Evolutionary conservation across 2,888 invertebrate genomes (phyloP).

Genomic region (Temnothorax unifasciatus): DNA sequence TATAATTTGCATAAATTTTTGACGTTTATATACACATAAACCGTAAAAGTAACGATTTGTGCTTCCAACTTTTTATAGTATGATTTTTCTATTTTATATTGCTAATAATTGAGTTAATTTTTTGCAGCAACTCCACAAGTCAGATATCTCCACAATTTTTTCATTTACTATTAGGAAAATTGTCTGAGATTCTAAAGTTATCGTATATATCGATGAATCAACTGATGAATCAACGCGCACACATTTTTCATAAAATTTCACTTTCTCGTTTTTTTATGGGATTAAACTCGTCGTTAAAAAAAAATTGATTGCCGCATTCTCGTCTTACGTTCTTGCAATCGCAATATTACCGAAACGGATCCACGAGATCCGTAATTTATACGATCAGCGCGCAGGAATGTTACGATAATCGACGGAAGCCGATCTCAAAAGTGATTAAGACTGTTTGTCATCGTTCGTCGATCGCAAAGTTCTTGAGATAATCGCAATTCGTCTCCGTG

Average conservation of each 20-base stretch:
- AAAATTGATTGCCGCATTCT: constrained; percentile 12
- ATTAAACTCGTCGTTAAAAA: not conserved
- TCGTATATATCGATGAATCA: constrained; percentile 21
- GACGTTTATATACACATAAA: constrained; percentile 7
- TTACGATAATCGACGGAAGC: constrained; percentile 26
- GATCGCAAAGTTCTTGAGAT: constrained; percentile 10
- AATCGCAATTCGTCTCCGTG: not conserved
- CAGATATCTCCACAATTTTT: not conserved
- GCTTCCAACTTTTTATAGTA: not conserved
- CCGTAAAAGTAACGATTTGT: not conserved
- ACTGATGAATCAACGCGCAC: not conserved
- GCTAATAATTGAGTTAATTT: not conserved
- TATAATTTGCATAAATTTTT: constrained; percentile 64
- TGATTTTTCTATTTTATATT: not conserved
- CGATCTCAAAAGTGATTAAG: constrained; percentile 38
- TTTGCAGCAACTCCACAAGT: not conserved
- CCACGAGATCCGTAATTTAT: constrained; percentile 59
- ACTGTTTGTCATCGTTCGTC: constrained; percentile 5
- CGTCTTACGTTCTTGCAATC: constrained; percentile 8
- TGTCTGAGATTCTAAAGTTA: not conserved
- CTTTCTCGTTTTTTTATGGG: not conserved
- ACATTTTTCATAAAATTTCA: not conserved
- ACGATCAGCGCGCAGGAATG: constrained; percentile 32
- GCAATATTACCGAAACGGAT: constrained; percentile 65
- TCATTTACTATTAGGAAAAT: not conserved